Percentiles rank a stretch among this genome's conserved stretches.
These are phyloP conservation scores for Argynnis bischoffii DNA, from an alignment of 2,888 invertebrate genomes.

Conservation along the genomic window DNA sequence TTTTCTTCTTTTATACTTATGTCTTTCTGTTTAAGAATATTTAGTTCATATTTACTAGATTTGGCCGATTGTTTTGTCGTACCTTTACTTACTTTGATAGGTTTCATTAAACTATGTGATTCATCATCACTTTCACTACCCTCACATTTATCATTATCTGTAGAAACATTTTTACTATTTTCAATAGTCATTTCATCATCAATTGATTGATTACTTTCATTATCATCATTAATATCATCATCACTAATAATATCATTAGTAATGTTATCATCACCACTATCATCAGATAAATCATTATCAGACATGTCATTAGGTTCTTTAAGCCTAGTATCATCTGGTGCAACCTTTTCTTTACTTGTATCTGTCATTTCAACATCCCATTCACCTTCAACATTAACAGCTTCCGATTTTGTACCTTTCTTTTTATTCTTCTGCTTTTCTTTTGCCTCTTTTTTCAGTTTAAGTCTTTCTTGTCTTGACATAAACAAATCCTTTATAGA, in stretches of 20 bases:
- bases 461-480: slow-evolving; percentile 69
- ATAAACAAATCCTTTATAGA: slow-evolving; percentile 71
- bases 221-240: slow-evolving; percentile 20
- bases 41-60: slow-evolving; percentile 13
- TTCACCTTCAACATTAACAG: slow-evolving; percentile 57
- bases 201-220: slow-evolving; percentile 38
- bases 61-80: slow-evolving; percentile 20
- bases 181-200: slow-evolving; percentile 28
- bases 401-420: slow-evolving; percentile 44
- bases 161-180: slow-evolving; percentile 23
- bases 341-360: slow-evolving; percentile 32
- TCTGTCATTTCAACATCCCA: slow-evolving; percentile 59
- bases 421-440: slow-evolving; percentile 61
- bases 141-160: slow-evolving; percentile 13
- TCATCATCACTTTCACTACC: slow-evolving; percentile 27
- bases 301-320: slow-evolving; percentile 26
- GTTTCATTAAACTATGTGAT: slow-evolving; percentile 24
- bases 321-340: background rate
- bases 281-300: slow-evolving; percentile 23
- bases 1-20: slow-evolving; percentile 26
- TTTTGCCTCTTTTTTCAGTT: slow-evolving; percentile 67
- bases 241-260: slow-evolving; percentile 12
- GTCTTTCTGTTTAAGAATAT: slow-evolving; percentile 32
- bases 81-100: slow-evolving; percentile 18
- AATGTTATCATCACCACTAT: slow-evolving; percentile 17